Evolutionary conservation across 2,113 vertebrate genomes (phyloP).

Genomic region (Myocastor coypus): DNA sequence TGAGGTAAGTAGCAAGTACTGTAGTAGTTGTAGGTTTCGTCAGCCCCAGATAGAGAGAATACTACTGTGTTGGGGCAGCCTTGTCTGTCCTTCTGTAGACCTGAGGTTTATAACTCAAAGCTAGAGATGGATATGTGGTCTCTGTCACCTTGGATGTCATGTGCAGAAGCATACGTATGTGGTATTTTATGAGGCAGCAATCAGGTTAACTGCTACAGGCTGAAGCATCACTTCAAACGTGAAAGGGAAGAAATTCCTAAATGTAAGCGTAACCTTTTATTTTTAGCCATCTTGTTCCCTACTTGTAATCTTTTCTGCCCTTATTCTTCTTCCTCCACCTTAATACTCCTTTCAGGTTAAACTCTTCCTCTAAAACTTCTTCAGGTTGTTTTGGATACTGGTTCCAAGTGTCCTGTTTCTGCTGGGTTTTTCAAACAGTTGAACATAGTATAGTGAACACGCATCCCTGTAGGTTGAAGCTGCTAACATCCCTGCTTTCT

Average conservation of each 20-base stretch:
- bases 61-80: neutral
- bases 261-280: neutral
- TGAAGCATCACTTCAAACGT: neutral
- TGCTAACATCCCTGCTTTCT: neutral
- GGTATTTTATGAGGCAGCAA: neutral
- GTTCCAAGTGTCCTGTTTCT: neutral
- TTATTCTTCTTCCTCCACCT: neutral
- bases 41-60: neutral
- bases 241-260: neutral
- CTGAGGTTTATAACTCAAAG: neutral
- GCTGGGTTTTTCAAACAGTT: neutral
- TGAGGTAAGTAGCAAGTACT: neutral
- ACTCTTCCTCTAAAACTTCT: neutral
- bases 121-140: neutral
- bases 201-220: neutral
- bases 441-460: rapidly evolving
- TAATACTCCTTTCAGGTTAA: neutral
- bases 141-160: neutral
- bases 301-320: neutral
- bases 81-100: neutral
- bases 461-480: neutral
- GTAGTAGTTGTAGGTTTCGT: neutral
- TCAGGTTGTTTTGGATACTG: neutral
- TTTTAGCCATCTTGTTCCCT: neutral
- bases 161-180: neutral